A percentile compares a stretch with the other conserved stretches of the same genome.
Evolutionary conservation across 2,797 vertebrate species (phyloP).

Genomic region (Enteromius argenteus): DNA sequence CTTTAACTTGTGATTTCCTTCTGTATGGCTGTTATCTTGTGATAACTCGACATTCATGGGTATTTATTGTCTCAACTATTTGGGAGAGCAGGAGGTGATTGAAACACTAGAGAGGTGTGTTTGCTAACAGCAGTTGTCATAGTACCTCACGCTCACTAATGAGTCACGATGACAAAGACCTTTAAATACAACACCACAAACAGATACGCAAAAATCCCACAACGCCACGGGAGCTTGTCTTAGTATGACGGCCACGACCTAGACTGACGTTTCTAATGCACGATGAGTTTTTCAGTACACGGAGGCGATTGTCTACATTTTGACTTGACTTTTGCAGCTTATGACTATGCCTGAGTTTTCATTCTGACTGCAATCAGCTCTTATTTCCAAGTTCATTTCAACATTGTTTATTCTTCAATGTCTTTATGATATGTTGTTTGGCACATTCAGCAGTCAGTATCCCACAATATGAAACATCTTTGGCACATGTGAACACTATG

Average conservation of each 20-base stretch:
- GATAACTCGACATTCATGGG: not conserved
- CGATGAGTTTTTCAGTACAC: not conserved
- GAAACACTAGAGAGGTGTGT: slow-evolving; percentile 19
- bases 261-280: slow-evolving; percentile 61
- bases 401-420: slow-evolving; percentile 10
- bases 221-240: slow-evolving; percentile 71
- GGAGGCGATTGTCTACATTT: slow-evolving; percentile 12
- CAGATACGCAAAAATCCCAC: slow-evolving; percentile 64
- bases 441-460: slow-evolving; percentile 25
- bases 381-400: slow-evolving; percentile 35
- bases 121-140: slow-evolving; percentile 34
- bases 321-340: not conserved
- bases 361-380: slow-evolving; percentile 21
- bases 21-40: slow-evolving; percentile 22
- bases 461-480: slow-evolving; percentile 8
- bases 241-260: slow-evolving; percentile 70
- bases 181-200: slow-evolving; percentile 54
- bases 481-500: slow-evolving; percentile 2
- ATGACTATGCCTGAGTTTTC: slow-evolving; percentile 19
- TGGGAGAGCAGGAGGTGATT: not conserved
- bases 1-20: slow-evolving; percentile 38
- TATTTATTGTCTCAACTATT: slow-evolving; percentile 6
- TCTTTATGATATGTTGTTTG: slow-evolving; percentile 18
- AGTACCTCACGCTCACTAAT: slow-evolving; percentile 26
- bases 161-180: slow-evolving; percentile 49